Conservation (phyloP, 2,797 vertebrate species). For the Podargus strigoides region DNA sequence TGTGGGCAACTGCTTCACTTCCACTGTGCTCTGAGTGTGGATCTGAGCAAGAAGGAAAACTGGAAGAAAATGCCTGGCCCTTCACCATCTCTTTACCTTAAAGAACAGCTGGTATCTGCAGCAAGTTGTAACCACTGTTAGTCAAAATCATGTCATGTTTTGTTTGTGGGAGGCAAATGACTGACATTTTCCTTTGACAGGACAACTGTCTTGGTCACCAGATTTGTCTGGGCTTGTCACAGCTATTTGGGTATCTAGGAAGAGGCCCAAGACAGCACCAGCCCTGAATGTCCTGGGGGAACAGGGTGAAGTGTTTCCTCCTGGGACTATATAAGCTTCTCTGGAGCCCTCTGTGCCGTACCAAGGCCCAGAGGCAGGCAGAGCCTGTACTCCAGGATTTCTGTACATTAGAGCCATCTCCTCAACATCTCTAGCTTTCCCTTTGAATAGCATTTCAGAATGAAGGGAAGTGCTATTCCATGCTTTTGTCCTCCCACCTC, state of each 20-base stretch:
- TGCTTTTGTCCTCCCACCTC: background rate
- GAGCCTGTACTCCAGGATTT: background rate
- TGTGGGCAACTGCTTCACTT: background rate
- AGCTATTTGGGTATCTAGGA: background rate
- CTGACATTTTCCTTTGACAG: background rate
- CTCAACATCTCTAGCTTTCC: background rate
- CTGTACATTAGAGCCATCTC: background rate
- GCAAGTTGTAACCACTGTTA: background rate
- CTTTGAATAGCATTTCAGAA: background rate
- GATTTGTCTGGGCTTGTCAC: background rate
- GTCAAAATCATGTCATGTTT: background rate
- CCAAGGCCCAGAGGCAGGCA: background rate
- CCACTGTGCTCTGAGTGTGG: background rate
- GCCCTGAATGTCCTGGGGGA: background rate
- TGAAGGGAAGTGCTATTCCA: background rate
- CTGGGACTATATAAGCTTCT: background rate
- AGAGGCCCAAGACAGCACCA: background rate
- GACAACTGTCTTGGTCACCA: background rate
- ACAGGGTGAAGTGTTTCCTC: background rate
- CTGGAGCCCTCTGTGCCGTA: background rate
- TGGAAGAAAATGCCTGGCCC: background rate
- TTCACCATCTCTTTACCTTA: background rate
- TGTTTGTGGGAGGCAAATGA: background rate
- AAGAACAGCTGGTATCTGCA: background rate
- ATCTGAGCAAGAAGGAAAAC: background rate